A percentile compares a stretch with the other conserved stretches of the same genome.
Conservation (phyloP, 2,888 invertebrate species). For the Eilema depressum region DNA sequence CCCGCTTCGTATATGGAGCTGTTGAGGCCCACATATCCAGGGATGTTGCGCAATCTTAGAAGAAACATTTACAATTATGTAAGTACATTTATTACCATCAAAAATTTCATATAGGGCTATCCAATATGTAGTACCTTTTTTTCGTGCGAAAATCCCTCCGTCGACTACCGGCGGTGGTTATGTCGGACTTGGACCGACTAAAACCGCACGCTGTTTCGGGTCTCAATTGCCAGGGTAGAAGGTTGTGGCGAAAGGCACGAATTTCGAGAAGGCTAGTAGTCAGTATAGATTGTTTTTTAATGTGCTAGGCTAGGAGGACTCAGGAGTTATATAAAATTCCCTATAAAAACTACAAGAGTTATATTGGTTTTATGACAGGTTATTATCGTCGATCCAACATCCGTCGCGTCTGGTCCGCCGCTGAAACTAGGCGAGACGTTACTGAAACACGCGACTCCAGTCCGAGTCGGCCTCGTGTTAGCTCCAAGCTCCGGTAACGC, state of each 20-base stretch:
- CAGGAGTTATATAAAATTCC: background rate
- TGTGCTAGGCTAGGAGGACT: background rate
- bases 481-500: conserved; percentile 88
- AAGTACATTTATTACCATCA: conserved; percentile 56
- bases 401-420: conserved; percentile 89
- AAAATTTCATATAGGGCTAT: background rate
- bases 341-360: background rate
- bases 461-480: conserved; percentile 95
- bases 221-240: too few species aligned
- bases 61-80: conserved; percentile 95
- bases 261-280: background rate
- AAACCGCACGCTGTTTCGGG: too few species aligned
- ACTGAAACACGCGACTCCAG: conserved; percentile 95
- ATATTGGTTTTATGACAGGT: conserved; percentile 82
- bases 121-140: background rate
- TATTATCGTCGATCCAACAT: conserved; percentile 94
- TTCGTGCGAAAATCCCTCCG: too few species aligned
- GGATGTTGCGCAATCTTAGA: conserved; percentile 96
- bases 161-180: too few species aligned
- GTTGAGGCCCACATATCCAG: conserved; percentile 98
- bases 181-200: too few species aligned
- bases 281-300: background rate
- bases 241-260: background rate
- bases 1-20: conserved; percentile 95
- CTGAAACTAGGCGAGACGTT: conserved; percentile 96